Evolutionary conservation across 2,797 vertebrate genomes (phyloP), one percentile per base, ranked within the genome.

Genomic region (Cirrhinus mrigala): DNA sequence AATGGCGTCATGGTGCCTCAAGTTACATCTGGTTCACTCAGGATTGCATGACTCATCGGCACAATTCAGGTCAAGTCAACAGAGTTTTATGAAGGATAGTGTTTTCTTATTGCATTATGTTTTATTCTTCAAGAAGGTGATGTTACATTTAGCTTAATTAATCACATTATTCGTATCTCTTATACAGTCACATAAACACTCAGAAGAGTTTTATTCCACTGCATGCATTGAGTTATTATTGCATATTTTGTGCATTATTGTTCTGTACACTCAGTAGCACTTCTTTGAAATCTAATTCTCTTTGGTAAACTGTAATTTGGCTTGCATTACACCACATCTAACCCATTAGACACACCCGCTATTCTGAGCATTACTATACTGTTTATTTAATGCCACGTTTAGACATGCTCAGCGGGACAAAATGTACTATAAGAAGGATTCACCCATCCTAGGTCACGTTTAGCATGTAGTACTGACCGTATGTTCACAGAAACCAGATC

Each of bases 31-130:
- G 71, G 46, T 75, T 75, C 15, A 5, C n/a, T 77, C 48, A 56
- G 62, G 74, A 70, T 46, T 58, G 62, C 76, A 24, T 78, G 83
- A 84, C 50, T 84, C 82, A 70, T 29, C 73, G 22, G 37, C 62
- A 84, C 48, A 29, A 48, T 29, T 60, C 50, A 84, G 83, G 83
- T 84, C 82, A 84, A 68, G 46, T 33, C 44, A 54, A 24, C 40
- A 12, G 56, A 12, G 22, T 66, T 83, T 54, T 62, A 73, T 37
- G 15, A 44, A 58, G 33, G 50, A 60, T 82, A 16, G 14, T 33
- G 82, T 29, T 69, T 56, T 77, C 29, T 18, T 14, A 56, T 10
- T 22, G 15, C n/a, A 18, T 44, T 64, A 15, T 54, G 24, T 76
- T 22, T 22, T 73, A 16, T 40, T 18, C 14, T 44, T 60, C 1